Evolutionary conservation across 2,113 vertebrate species (phyloP).

Genomic region (Scartelaos histophorus): DNA sequence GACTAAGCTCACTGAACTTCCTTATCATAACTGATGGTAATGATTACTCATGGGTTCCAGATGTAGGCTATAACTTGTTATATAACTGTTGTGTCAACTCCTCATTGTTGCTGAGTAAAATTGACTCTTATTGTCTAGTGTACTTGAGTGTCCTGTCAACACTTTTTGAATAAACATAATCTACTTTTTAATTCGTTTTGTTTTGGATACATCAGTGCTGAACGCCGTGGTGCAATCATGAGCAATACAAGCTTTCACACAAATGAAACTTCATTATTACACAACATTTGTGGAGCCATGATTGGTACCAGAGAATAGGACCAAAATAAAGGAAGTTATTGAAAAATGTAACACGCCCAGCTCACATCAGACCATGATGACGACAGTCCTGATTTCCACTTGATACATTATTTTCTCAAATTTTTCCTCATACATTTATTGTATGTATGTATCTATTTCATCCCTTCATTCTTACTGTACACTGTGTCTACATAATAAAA

Average conservation of each 20-base stretch:
- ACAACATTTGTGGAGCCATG: too few relatives aligned
- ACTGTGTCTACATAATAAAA: not conserved
- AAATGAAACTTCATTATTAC: too few relatives aligned
- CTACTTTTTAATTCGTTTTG: too few relatives aligned
- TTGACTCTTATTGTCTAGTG: slow-evolving; percentile 26
- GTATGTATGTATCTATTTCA: too few relatives aligned
- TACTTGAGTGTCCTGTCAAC: not conserved
- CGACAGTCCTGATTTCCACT: not conserved
- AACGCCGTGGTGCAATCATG: too few relatives aligned
- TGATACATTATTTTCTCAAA: too few relatives aligned
- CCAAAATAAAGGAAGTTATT: not conserved
- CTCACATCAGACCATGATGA: not conserved
- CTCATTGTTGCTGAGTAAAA: slow-evolving; percentile 47
- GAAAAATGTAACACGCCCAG: not conserved
- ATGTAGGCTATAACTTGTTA: slow-evolving; percentile 19
- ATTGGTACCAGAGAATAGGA: not conserved
- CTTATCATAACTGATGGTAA: slow-evolving; percentile 34
- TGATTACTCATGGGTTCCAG: slow-evolving; percentile 10
- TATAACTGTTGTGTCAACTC: slow-evolving; percentile 29
- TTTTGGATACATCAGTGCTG: too few relatives aligned
- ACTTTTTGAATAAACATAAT: not conserved
- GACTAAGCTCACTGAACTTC: not conserved
- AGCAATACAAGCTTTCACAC: too few relatives aligned
- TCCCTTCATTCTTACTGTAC: not conserved
- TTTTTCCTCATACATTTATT: too few relatives aligned